Conservation (phyloP, 2,113 vertebrate species). For the Hylia prasina region DNA sequence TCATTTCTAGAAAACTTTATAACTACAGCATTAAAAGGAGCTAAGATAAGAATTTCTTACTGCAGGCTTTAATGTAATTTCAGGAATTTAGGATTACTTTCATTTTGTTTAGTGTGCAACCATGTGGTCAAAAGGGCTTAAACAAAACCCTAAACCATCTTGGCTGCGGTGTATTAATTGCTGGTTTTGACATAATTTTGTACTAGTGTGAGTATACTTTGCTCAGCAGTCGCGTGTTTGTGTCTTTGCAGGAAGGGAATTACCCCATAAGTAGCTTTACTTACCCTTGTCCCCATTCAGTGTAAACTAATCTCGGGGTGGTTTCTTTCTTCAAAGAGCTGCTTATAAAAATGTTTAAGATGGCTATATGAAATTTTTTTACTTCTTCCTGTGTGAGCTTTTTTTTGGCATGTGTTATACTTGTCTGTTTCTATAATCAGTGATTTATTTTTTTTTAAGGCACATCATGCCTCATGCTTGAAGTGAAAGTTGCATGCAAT, state of each 20-base stretch:
- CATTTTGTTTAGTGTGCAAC: neutral
- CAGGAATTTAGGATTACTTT: neutral
- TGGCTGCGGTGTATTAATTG: neutral
- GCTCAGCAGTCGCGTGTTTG: neutral
- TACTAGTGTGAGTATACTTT: neutral
- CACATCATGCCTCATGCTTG: neutral
- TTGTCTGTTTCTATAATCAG: neutral
- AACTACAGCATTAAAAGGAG: neutral
- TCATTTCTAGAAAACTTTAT: neutral
- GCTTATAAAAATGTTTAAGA: neutral
- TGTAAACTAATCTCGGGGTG: neutral
- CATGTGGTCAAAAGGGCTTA: neutral
- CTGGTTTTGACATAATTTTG: neutral
- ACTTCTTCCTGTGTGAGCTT: neutral
- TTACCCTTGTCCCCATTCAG: neutral
- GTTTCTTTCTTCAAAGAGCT: neutral
- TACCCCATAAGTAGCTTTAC: neutral
- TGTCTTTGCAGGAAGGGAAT: neutral
- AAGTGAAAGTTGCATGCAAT: neutral
- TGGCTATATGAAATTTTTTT: neutral
- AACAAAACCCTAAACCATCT: accelerated
- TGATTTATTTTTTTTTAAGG: neutral
- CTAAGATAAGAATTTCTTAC: neutral
- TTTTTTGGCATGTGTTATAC: neutral
- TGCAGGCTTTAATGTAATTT: neutral